phyloP scores from a whole-genome alignment of 2,797 vertebrate species.

The Aphelocoma californica region DNA sequence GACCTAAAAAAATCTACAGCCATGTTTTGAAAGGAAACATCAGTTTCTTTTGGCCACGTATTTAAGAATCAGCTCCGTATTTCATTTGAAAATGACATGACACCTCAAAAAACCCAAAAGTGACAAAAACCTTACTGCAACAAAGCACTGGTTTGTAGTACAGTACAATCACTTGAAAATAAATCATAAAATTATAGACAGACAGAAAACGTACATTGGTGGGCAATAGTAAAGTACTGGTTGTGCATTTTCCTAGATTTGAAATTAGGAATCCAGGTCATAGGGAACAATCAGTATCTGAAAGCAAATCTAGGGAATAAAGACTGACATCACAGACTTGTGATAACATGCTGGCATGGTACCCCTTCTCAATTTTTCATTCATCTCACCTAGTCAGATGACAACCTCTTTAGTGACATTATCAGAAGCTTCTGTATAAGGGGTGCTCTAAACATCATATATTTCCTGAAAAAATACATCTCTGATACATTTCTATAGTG shows the following conservation, averaged over 20 bases:
- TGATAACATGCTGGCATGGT: background rate
- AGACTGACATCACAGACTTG: background rate
- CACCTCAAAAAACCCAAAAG: background rate
- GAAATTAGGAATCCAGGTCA: background rate
- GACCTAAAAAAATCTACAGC: background rate
- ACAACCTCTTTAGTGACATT: background rate
- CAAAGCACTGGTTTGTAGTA: background rate
- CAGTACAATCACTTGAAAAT: background rate
- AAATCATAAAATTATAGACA: background rate
- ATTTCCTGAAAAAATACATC: background rate
- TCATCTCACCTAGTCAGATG: background rate
- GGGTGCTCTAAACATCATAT: background rate
- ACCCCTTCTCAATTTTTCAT: background rate
- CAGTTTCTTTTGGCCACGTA: background rate
- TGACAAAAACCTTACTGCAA: background rate
- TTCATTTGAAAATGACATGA: background rate
- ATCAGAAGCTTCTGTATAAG: background rate
- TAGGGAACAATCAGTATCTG: background rate
- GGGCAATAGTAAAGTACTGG: accelerated
- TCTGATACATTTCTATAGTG: background rate
- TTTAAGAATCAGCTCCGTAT: background rate
- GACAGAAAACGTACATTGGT: background rate
- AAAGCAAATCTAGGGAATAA: background rate
- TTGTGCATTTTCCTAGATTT: background rate
- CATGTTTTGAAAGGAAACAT: background rate